A percentile compares a stretch with the other conserved stretches of the same genome.
Conservation (phyloP, 2,113 vertebrate species). For the Ellobius talpinus region DNA sequence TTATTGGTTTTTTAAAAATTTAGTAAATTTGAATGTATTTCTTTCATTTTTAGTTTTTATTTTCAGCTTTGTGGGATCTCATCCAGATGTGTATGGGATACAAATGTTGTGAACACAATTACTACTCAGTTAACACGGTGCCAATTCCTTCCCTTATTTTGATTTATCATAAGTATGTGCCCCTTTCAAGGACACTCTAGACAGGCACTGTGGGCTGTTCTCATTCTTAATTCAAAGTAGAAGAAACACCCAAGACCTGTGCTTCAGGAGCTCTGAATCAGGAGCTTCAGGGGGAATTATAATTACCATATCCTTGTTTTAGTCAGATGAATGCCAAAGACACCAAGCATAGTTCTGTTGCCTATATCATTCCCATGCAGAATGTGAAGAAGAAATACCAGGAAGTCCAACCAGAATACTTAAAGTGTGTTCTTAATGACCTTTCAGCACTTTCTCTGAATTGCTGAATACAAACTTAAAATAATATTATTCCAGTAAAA, state of each 20-base stretch:
- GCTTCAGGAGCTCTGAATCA: too few relatives aligned
- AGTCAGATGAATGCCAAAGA: fast-evolving
- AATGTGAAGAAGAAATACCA: not conserved
- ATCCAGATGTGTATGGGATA: not conserved
- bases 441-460: not conserved
- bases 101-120: not conserved
- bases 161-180: not conserved
- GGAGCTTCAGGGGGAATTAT: too few relatives aligned
- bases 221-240: not conserved
- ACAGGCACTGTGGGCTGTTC: fast-evolving
- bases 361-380: not conserved
- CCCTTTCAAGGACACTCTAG: not conserved
- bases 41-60: not conserved
- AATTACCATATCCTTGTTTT: not conserved
- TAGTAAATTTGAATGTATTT: not conserved
- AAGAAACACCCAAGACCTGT: not conserved
- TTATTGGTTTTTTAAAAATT: not conserved
- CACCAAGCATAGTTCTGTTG: too few relatives aligned
- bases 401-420: not conserved
- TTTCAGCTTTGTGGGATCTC: not conserved
- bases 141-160: not conserved
- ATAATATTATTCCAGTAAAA: not conserved
- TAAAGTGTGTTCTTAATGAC: not conserved
- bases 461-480: not conserved
- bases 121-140: not conserved